phyloP scores from a whole-genome alignment of 2,797 vertebrate genomes.

The Acanthopagrus latus region DNA sequence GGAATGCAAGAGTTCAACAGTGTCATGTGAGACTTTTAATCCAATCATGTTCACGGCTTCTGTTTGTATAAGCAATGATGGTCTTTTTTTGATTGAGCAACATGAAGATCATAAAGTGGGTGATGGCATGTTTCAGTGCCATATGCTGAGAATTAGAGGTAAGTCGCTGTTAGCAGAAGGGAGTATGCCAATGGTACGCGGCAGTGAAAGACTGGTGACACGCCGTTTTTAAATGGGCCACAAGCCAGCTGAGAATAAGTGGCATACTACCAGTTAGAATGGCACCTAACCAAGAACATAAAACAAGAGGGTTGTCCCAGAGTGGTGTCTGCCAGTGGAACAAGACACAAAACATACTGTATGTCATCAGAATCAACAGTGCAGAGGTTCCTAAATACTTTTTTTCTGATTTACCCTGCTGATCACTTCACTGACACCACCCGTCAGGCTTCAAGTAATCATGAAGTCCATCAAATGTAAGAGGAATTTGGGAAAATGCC shows the following conservation, averaged over 20 bases:
- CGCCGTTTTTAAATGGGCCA: background rate
- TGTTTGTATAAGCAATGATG: background rate
- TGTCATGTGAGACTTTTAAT: background rate
- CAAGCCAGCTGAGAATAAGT: background rate
- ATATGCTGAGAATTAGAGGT: background rate
- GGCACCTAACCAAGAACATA: background rate
- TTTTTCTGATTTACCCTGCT: background rate
- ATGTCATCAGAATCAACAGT: background rate
- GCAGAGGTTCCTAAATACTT: background rate
- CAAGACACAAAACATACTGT: background rate
- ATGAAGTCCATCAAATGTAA: background rate
- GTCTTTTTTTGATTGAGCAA: background rate
- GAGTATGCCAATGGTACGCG: background rate
- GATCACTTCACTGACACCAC: background rate
- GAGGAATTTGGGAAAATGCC: no score
- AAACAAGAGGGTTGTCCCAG: background rate
- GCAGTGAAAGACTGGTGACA: background rate
- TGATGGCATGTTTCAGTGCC: background rate
- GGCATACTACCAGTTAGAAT: background rate
- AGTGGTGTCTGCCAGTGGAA: background rate
- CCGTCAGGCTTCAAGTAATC: background rate
- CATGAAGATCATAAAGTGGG: background rate
- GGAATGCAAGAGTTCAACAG: background rate
- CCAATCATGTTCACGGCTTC: background rate
- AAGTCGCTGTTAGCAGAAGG: background rate